Conservation (phyloP, 92 coral and sea anemone species). For the Epizoanthus ramosus region DNA sequence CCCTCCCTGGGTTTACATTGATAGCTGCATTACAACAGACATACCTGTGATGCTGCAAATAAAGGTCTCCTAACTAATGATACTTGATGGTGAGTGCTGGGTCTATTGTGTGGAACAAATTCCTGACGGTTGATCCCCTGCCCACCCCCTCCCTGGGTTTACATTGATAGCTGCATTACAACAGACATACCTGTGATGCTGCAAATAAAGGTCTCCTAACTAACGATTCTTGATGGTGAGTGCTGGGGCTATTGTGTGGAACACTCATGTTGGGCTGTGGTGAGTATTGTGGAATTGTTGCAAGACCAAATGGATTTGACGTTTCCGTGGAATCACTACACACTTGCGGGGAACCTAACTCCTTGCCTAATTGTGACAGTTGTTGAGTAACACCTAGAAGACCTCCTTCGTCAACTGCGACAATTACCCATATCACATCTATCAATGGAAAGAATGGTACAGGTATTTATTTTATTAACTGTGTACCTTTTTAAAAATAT, state of each 20-base stretch:
- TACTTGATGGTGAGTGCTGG: slow-evolving; percentile 59
- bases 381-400: slow-evolving; percentile 94
- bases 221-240: slow-evolving; percentile 60
- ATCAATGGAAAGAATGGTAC: not conserved
- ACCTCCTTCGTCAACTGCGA: slow-evolving; percentile 91
- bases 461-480: too few relatives aligned
- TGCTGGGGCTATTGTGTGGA: slow-evolving; percentile 82
- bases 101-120: slow-evolving; percentile 88
- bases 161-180: not conserved
- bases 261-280: slow-evolving; percentile 75
- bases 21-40: not conserved
- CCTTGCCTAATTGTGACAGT: slow-evolving; percentile 90
- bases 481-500: too few relatives aligned
- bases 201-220: slow-evolving; percentile 77
- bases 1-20: not conserved
- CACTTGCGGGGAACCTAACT: slow-evolving; percentile 62
- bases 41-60: slow-evolving; percentile 53
- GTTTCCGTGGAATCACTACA: slow-evolving; percentile 25
- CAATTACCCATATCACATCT: slow-evolving; percentile 99
- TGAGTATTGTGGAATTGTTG: slow-evolving; percentile 64
- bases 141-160: not conserved
- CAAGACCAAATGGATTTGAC: slow-evolving; percentile 77
- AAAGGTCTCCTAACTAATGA: slow-evolving; percentile 76
- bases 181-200: slow-evolving; percentile 28
- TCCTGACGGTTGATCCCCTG: too few relatives aligned